Evolutionary conservation across 1,140 invertebrate genomes (phyloP).

Genomic region (Sminthurides bifidus): DNA sequence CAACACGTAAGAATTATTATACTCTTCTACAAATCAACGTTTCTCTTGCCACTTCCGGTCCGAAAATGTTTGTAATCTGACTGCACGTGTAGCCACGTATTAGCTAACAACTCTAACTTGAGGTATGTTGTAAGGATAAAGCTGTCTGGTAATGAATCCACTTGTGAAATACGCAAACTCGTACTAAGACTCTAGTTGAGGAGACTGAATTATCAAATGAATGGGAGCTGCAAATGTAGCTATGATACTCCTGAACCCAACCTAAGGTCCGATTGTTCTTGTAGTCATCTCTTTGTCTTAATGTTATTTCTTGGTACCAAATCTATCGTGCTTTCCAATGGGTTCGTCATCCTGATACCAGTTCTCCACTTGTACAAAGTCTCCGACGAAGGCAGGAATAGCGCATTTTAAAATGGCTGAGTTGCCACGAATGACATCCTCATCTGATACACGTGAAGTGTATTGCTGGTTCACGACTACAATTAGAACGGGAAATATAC

Average conservation of each 20-base stretch:
- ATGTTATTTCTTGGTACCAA: conserved; percentile 16
- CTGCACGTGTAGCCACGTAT: too few species aligned
- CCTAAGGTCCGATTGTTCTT: conserved; percentile 17
- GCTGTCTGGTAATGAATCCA: too few species aligned
- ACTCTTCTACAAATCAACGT: too few species aligned
- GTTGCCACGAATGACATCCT: conserved; percentile 84
- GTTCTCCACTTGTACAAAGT: conserved; percentile 65
- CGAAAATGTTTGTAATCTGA: too few species aligned
- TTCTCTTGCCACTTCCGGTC: too few species aligned
- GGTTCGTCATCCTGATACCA: conserved; percentile 70
- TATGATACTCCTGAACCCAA: background rate
- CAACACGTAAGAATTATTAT: too few species aligned
- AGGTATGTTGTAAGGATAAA: too few species aligned
- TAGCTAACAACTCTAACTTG: too few species aligned
- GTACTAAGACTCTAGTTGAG: too few species aligned
- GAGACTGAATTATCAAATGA: too few species aligned
- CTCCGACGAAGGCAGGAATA: conserved; percentile 67
- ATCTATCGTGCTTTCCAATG: conserved; percentile 32
- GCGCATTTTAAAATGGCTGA: conserved; percentile 85
- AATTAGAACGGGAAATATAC: conserved; percentile 1
- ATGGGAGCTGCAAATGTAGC: too few species aligned
- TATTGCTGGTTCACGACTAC: conserved; percentile 77
- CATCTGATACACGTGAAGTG: conserved; percentile 81
- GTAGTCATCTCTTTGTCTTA: background rate
- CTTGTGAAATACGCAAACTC: too few species aligned